Base-by-base conservation (phyloP, 2,888 invertebrate genomes). In the Iphiclides podalirius region DNA sequence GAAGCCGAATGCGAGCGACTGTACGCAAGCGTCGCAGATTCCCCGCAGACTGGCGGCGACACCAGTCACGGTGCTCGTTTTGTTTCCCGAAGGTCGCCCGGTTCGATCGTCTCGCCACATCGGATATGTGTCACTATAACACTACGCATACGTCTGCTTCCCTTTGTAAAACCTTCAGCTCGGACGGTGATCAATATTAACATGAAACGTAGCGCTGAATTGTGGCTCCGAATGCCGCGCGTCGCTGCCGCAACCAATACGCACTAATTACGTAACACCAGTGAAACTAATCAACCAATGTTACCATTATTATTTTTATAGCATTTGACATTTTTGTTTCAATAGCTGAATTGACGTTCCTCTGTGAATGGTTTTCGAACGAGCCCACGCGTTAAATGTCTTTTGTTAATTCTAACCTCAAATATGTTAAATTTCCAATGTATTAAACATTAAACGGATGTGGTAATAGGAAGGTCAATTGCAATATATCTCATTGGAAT, bases 121-220 rank as follows among this genome's bases (percentile, higher is more conserved):
- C 75, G 72, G 76, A 83, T 85, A 79, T 85, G 82, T 86, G 84
- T 84, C 85, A 86, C 83, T 84, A 82, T 79, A 77, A 71, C 81
- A 79, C 75, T 74, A 79, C 60, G 64, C 68, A 72, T 72, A 69
- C 69, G 70, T 67, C 67, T 70, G 66, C 73, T 66, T 70, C 69
- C 68, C 69, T 68, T 60, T 67, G 54, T 66, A 59, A 64, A 61
- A 70, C 72, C 70, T 72, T 64, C 61, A 61, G 59, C 41, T 67
- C 64, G 73, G 64, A 65, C 67, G 59, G 59, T 54, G 58, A 56
- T 58, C 58, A 58, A 59, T 55, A 61, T 61, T 61, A 57, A 61
- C 61, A 61, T 55, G 52, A 58, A 59, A 60, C 54, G 51, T 58
- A 52, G 54, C 54, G 55, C 55, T 56, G 57, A 59, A 58, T 59